Evolutionary conservation across 2,888 invertebrate genomes (phyloP).

Genomic region (Drosophila recens): DNA sequence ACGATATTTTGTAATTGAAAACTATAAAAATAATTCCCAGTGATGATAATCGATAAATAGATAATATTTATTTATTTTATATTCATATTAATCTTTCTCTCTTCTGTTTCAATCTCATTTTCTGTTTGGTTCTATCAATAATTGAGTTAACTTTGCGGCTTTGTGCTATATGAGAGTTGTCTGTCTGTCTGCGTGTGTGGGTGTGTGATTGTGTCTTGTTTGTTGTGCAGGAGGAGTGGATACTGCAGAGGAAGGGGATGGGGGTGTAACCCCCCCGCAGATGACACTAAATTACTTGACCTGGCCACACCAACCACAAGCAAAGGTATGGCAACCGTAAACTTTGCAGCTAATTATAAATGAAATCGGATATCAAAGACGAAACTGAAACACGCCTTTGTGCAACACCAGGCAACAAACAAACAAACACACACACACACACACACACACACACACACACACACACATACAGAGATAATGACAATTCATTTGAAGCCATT

Average conservation of each 20-base stretch:
- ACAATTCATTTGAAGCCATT: conserved; percentile 66
- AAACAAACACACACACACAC: conserved; percentile 23
- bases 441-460: conserved; percentile 12
- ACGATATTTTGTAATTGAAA: neutral
- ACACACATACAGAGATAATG: conserved; percentile 61
- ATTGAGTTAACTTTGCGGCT: conserved; percentile 22
- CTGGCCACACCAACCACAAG: conserved; percentile 73
- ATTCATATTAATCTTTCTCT: neutral
- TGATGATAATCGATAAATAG: neutral
- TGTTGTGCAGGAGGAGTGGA: neutral
- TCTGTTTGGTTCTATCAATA: conserved; percentile 21
- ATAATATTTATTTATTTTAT: neutral
- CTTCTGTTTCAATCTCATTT: neutral
- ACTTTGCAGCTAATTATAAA: conserved; percentile 79
- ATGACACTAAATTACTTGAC: conserved; percentile 72
- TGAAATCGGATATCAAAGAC: conserved; percentile 80
- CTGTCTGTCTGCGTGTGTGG: neutral
- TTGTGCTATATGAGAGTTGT: conserved; percentile 20
- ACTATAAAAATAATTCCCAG: neutral
- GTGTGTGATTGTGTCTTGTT: neutral
- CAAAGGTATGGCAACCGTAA: conserved; percentile 74
- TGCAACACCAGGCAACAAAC: conserved; percentile 39
- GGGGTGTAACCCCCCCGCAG: neutral
- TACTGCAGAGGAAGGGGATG: neutral
- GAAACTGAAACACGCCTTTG: conserved; percentile 71